These are phyloP conservation scores for Enteromius radiatus DNA, from an alignment of 2,797 vertebrate genomes.

Conservation along the genomic window DNA sequence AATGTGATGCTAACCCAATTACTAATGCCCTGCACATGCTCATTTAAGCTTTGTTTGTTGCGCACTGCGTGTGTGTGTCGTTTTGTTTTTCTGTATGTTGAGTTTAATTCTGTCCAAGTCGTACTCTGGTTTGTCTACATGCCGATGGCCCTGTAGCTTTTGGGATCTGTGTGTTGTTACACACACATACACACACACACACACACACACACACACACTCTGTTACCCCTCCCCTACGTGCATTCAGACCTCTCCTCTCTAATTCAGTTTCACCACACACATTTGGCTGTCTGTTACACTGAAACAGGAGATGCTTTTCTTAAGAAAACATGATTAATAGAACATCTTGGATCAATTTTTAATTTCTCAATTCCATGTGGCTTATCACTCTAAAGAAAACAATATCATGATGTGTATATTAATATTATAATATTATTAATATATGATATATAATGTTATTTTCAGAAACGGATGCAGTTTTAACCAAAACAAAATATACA, in stretches of 20 bases:
- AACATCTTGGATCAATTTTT: neutral
- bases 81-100: neutral
- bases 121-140: constrained; percentile 39
- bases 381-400: neutral
- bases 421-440: too few species aligned
- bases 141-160: constrained; percentile 56
- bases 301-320: constrained; percentile 20
- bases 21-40: constrained; percentile 46
- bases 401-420: neutral
- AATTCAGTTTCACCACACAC: constrained; percentile 20
- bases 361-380: neutral
- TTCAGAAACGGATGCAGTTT: neutral
- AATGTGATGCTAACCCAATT: constrained; percentile 55
- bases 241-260: neutral
- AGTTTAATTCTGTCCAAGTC: constrained; percentile 43
- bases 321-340: neutral
- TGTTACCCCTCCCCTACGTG: neutral
- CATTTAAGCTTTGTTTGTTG: constrained; percentile 39
- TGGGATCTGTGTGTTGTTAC: constrained; percentile 60
- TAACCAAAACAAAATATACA: neutral
- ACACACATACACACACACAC: neutral
- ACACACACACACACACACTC: neutral
- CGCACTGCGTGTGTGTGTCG: neutral
- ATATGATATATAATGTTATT: neutral
- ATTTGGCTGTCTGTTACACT: constrained; percentile 16